Evolutionary conservation across 53 echinoderm and acorn worm genomes (phyloP), one percentile per base, ranked within the genome.

Genomic region (Henricia sp.): DNA sequence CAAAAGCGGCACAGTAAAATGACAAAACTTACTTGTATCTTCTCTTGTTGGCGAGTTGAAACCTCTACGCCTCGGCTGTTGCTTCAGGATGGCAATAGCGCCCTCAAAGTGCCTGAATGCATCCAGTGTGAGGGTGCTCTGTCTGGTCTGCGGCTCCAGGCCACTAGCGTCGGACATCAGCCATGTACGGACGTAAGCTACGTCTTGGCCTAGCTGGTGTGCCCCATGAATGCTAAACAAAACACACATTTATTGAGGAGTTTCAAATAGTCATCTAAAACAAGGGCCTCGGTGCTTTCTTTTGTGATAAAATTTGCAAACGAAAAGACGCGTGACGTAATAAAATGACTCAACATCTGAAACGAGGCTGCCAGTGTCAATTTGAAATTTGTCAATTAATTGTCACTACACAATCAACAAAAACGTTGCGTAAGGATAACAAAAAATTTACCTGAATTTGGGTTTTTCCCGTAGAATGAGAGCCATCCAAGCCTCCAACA

Each of bases 401-500:
- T 46, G 48, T 10, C 8, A 46, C 48, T 10, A 10, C 48, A 14
- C 14, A 8, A 46, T 46, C 48, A 46, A 46, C 8, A 46, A 46
- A 46, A 46, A 46, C 8, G 14, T 10, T 46, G 14, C 8, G 14
- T 10, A 8, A 10, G 9, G 9, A n/a, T n/a, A n/a, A n/a, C n/a
- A n/a, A n/a, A 1, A 21, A 24, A 52, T 74, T 77, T 88, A 99
- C 99, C 99, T 99, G 74, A 99, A 99, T 69, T 99, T 99, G 40
- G 94, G 90, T 69, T 94, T 99, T 76, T 99, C 94, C 66, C 92
- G 95, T 32, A 99, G 86, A 26, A 99, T 87, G 68, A 77, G 86
- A 1, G 77, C 73, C 99, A 99, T 99, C 99, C 99, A 99, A 32
- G 91, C 88, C 38, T 99, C 92, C 52, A 99, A 67, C 94, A 99